Percentiles rank a stretch among this genome's conserved stretches.
phyloP scores from a whole-genome alignment of 2,113 vertebrate genomes.

The Procavia capensis region DNA sequence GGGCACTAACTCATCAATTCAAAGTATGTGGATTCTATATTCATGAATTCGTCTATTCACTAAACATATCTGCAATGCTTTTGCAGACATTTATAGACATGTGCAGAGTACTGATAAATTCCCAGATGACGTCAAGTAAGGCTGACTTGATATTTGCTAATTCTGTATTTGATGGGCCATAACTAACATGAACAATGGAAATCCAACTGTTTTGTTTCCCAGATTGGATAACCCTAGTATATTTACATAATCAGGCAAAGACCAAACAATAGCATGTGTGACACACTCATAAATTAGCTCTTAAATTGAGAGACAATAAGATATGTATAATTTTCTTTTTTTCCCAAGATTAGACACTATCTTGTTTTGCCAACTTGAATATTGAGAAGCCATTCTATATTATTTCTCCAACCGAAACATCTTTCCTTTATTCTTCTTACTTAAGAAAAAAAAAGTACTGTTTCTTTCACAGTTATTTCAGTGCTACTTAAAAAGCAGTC shows the following conservation, averaged over 20 bases:
- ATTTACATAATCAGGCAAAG: constrained; percentile 7
- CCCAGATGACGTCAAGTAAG: background rate
- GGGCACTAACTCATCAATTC: background rate
- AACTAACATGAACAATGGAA: background rate
- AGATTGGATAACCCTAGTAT: background rate
- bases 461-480: constrained; percentile 18
- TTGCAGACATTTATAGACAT: background rate
- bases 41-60: background rate
- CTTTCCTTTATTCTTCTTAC: background rate
- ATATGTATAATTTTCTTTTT: background rate
- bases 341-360: background rate
- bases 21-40: background rate
- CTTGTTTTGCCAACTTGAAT: constrained; percentile 42
- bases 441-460: constrained; percentile 38
- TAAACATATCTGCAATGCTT: background rate
- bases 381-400: constrained; percentile 39
- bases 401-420: constrained; percentile 9
- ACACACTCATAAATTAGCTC: constrained; percentile 1
- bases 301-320: constrained; percentile 1
- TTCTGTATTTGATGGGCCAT: background rate
- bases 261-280: background rate
- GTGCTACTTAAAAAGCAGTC: constrained; percentile 29
- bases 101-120: background rate
- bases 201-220: constrained; percentile 1
- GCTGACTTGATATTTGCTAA: background rate